Evolutionary conservation across 2,113 vertebrate species (phyloP).

Genomic region (Tachysurus fulvidraco): DNA sequence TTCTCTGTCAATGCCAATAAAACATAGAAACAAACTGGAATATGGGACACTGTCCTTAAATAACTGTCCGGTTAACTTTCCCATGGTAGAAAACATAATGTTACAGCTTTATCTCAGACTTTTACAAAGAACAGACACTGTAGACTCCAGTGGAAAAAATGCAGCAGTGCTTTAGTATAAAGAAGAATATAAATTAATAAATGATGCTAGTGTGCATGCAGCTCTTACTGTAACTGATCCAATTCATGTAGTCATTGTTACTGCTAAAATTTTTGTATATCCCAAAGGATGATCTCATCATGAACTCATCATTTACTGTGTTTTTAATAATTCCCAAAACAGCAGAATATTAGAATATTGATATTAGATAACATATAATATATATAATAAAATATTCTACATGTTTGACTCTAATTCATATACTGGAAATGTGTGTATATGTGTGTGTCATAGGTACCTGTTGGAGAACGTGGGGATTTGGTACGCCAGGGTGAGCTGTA

Average conservation of each 20-base stretch:
- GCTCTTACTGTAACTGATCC: background rate
- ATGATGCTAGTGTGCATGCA: background rate
- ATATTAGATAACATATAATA: too few species aligned
- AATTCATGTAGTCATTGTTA: background rate
- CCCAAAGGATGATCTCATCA: background rate
- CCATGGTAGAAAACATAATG: background rate
- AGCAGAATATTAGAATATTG: background rate
- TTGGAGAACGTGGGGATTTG: slow-evolving; percentile 81
- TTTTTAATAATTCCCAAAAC: background rate
- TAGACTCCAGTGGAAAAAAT: background rate
- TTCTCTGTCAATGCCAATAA: background rate
- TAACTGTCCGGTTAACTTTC: background rate
- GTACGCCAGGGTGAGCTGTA: slow-evolving; percentile 83
- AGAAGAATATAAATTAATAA: background rate
- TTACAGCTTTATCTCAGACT: background rate
- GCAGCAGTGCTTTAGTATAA: background rate
- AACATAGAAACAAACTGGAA: background rate
- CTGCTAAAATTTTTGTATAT: background rate
- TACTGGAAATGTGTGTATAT: slow-evolving; percentile 30
- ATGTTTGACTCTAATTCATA: background rate
- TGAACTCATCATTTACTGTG: background rate
- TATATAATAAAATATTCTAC: too few species aligned
- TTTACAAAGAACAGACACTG: background rate
- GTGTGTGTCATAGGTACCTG: slow-evolving; percentile 64
- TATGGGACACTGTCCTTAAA: background rate